phyloP scores from a whole-genome alignment of 2,113 vertebrate species.

The Mustela nigripes region DNA sequence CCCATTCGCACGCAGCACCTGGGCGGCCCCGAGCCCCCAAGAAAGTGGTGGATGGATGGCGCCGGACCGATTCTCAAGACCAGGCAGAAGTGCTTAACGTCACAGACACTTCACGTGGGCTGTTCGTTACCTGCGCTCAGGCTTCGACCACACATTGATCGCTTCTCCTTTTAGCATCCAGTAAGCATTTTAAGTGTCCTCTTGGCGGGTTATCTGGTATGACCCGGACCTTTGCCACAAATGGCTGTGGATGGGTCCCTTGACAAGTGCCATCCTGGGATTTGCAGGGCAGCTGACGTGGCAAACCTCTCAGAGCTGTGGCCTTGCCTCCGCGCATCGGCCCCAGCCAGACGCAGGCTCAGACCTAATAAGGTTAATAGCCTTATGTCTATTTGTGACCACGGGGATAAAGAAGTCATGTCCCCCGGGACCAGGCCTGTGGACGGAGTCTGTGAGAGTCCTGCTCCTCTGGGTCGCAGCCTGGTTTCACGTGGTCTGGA shows the following conservation, averaged over 20 bases:
- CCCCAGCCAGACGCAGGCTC: background rate
- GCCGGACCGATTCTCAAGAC: background rate
- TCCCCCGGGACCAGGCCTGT: conserved; percentile 11
- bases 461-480: background rate
- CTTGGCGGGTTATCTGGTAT: background rate
- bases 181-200: background rate
- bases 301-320: background rate
- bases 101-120: background rate
- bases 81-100: too few relatives aligned
- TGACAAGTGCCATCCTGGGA: background rate
- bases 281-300: background rate
- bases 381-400: background rate
- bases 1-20: accelerated
- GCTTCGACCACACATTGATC: accelerated
- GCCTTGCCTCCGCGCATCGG: background rate
- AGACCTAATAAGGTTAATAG: conserved; percentile 61
- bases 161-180: background rate
- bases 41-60: background rate
- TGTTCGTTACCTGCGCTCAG: background rate
- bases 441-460: accelerated
- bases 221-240: background rate
- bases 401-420: background rate
- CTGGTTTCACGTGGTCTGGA: background rate
- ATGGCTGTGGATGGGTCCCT: background rate
- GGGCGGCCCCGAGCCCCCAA: background rate